Conservation (phyloP, 2,113 vertebrate genomes). For the Falcunculus frontatus region DNA sequence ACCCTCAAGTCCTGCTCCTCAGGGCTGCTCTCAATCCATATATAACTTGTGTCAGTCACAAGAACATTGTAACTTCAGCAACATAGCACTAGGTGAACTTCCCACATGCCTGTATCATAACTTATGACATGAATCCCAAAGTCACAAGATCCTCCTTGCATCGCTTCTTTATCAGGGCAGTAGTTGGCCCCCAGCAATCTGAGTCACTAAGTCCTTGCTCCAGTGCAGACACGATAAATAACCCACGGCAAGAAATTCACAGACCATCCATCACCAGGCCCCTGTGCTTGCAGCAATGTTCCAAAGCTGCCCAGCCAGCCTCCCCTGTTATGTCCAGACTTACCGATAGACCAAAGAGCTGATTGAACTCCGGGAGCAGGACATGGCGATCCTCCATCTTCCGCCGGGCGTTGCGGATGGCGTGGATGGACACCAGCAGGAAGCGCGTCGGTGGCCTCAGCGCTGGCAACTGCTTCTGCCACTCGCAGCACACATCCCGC, state of each 20-base stretch:
- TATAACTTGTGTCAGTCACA: not conserved
- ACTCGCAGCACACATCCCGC: constrained; percentile 69
- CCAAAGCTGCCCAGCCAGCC: not conserved
- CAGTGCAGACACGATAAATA: not conserved
- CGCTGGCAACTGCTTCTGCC: constrained; percentile 66
- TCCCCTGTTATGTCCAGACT: not conserved
- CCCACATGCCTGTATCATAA: not conserved
- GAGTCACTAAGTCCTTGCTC: not conserved
- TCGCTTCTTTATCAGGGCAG: not conserved
- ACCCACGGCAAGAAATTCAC: not conserved
- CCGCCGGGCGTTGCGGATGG: constrained; percentile 88
- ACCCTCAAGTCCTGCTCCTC: not conserved
- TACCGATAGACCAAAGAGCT: constrained; percentile 85
- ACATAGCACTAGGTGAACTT: not conserved
- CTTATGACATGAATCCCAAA: not conserved
- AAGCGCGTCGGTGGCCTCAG: not conserved
- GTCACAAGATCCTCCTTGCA: not conserved
- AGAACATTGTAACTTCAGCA: not conserved
- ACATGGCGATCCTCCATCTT: constrained; percentile 96
- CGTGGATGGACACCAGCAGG: constrained; percentile 77
- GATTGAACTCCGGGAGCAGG: constrained; percentile 81
- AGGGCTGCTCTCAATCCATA: not conserved
- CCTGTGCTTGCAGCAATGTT: fast-evolving
- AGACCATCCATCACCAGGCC: not conserved
- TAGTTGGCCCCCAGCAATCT: not conserved